Percentiles rank a stretch among this genome's conserved stretches.
Evolutionary conservation across 1,140 invertebrate genomes (phyloP).

Genomic region (Teleopsis dalmanni): DNA sequence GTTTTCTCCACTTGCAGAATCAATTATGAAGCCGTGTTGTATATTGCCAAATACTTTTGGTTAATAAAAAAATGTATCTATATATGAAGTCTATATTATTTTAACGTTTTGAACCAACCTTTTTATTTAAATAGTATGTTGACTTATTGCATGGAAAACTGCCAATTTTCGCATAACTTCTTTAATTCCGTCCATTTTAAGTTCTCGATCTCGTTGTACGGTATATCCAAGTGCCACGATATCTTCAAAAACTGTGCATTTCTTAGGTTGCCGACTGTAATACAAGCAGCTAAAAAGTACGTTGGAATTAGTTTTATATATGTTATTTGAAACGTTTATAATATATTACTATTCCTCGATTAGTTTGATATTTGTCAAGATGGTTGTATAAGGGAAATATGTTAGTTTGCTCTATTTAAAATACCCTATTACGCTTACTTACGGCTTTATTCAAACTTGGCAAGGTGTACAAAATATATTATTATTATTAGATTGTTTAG

Average conservation of each 20-base stretch:
- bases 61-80: not conserved
- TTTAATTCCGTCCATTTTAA: not conserved
- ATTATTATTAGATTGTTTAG: too few relatives aligned
- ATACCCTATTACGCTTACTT: too few relatives aligned
- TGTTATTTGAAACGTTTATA: too few relatives aligned
- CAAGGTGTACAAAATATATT: too few relatives aligned
- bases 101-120: too few relatives aligned
- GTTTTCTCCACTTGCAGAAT: not conserved
- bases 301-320: too few relatives aligned
- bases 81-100: not conserved
- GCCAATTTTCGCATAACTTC: conserved; percentile 1
- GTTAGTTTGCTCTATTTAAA: too few relatives aligned
- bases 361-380: too few relatives aligned
- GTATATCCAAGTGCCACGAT: not conserved
- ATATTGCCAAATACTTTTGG: not conserved
- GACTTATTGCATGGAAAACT: conserved; percentile 5
- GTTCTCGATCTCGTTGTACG: not conserved
- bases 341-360: too few relatives aligned
- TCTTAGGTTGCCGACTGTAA: not conserved
- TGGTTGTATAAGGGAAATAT: too few relatives aligned
- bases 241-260: conserved; percentile 9
- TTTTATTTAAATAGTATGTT: too few relatives aligned
- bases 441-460: too few relatives aligned
- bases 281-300: conserved; percentile 3
- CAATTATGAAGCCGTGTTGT: not conserved